Percentiles rank a stretch among this genome's conserved stretches.
phyloP scores from a whole-genome alignment of 2,797 vertebrate genomes.

The Tachyglossus aculeatus region DNA sequence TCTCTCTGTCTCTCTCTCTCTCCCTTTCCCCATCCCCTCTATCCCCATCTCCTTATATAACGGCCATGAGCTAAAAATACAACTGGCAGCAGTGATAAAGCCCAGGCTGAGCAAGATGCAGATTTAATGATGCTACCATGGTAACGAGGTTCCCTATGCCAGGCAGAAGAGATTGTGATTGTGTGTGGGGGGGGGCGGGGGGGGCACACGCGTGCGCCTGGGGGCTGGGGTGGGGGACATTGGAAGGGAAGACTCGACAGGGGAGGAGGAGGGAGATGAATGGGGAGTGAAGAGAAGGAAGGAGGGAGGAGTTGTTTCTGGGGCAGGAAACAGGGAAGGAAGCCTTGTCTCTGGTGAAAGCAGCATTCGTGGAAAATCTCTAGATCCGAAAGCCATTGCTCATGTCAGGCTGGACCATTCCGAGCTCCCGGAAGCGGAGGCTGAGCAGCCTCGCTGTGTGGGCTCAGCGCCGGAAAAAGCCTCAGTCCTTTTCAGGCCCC shows the following conservation, averaged over 20 bases:
- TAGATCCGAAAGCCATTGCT: background rate
- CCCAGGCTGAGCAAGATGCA: conserved; percentile 76
- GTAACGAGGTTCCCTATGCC: conserved; percentile 72
- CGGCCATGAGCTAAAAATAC: conserved; percentile 90
- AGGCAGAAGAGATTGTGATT: conserved; percentile 43
- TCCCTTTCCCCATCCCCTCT: conserved; percentile 44
- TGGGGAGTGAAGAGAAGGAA: conserved; percentile 10
- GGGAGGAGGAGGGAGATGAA: background rate
- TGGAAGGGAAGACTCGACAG: conserved; percentile 1
- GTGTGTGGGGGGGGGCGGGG: background rate
- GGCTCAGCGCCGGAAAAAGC: conserved; percentile 57
- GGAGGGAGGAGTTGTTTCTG: conserved; percentile 6
- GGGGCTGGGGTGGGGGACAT: background rate
- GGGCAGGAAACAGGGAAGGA: background rate
- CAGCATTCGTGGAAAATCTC: conserved; percentile 27
- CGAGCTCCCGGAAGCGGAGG: conserved; percentile 15
- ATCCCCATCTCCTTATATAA: conserved; percentile 87
- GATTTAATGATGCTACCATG: conserved; percentile 90
- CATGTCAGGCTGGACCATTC: background rate
- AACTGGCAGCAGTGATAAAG: conserved; percentile 81
- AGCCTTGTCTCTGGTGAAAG: conserved; percentile 33
- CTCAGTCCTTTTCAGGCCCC: conserved; percentile 54
- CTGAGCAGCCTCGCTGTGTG: conserved; percentile 29
- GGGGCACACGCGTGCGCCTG: background rate
- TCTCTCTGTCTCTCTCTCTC: conserved; percentile 1